Evolutionary conservation across 2,888 invertebrate genomes (phyloP), one percentile per base, ranked within the genome.

Genomic region (Archips crataeganus): DNA sequence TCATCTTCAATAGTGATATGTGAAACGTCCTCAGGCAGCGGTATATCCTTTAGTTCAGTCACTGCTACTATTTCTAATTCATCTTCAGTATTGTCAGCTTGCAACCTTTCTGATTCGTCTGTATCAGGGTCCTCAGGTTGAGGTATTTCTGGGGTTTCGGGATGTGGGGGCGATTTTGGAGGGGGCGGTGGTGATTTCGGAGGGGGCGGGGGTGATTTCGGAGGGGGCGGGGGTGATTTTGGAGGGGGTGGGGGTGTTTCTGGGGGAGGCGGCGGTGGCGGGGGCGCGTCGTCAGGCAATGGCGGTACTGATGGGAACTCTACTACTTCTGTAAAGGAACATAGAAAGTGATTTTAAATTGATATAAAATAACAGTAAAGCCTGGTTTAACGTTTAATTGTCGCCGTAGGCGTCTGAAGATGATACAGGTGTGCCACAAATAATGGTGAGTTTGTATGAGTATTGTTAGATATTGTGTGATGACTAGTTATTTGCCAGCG

Each of bases 291-390:
- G 75, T 93, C 94, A 0, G 94, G 94, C 3, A 94, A 82, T 0
- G 94, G 94, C 0, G 94, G 94, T 4, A 91, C 88, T 1, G 90
- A 92, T 2, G 93, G 91, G 75, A 94, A 94, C 39, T 83, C 90
- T 45, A 85, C 80, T 36, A 78, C 77, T 80, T 93, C 94, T 94
- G 85, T 13, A 83, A 81, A 66, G 3, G 34, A 10, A 61, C 3
- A 59, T 9, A 11, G 0, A 32, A 32, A 23, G 10, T 11, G 45
- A 6, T 4, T 39, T 39, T 6, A 1, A 6, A 5, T 39, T 39
- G 6, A 39, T 39, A 39, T 5, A 39, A 39, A 39, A 39, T 39
- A 39, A 39, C 39, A 39, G 39, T 39, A 39, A 39, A 39, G 39
- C 39, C 39, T 39, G 39, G 39, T 0, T 39, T 39, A 39, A 39